These are phyloP conservation scores for Himalopsyche phryganea DNA, from an alignment of 1,140 invertebrate species.

Conservation along the genomic window DNA sequence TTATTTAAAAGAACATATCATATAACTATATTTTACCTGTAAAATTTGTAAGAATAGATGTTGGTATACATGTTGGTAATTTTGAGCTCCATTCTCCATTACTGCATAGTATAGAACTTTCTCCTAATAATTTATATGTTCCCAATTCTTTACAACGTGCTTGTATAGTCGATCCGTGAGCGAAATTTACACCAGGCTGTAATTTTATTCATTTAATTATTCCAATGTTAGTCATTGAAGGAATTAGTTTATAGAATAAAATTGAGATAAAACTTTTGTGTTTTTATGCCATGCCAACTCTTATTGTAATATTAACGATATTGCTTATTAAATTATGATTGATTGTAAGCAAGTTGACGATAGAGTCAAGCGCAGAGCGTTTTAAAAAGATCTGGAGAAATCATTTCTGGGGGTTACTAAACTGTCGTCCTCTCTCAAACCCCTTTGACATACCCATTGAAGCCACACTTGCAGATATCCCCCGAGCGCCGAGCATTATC, in stretches of 20 bases:
- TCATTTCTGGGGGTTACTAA: too few relatives aligned
- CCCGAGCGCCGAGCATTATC: too few relatives aligned
- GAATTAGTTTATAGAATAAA: background rate
- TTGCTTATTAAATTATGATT: background rate
- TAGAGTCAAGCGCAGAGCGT: background rate
- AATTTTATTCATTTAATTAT: constrained; percentile 36
- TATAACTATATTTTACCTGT: constrained; percentile 55
- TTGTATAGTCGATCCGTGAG: constrained; percentile 68
- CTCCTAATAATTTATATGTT: constrained; percentile 74
- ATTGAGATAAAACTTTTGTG: background rate
- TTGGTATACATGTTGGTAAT: constrained; percentile 74
- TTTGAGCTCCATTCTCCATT: constrained; percentile 74
- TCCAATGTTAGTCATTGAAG: background rate
- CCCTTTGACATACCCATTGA: too few relatives aligned
- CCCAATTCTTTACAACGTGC: constrained; percentile 75
- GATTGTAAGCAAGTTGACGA: background rate
- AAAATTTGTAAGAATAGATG: constrained; percentile 78
- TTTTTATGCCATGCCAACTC: background rate
- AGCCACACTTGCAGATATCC: too few relatives aligned
- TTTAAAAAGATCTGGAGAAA: too few relatives aligned
- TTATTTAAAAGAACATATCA: background rate
- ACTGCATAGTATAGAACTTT: constrained; percentile 65
- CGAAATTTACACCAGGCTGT: constrained; percentile 49
- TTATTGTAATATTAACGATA: background rate
- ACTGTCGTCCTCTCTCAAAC: too few relatives aligned